Evolutionary conservation across 2,888 invertebrate genomes (phyloP), one percentile per base, ranked within the genome.

Genomic region (Charanyca ferruginea): DNA sequence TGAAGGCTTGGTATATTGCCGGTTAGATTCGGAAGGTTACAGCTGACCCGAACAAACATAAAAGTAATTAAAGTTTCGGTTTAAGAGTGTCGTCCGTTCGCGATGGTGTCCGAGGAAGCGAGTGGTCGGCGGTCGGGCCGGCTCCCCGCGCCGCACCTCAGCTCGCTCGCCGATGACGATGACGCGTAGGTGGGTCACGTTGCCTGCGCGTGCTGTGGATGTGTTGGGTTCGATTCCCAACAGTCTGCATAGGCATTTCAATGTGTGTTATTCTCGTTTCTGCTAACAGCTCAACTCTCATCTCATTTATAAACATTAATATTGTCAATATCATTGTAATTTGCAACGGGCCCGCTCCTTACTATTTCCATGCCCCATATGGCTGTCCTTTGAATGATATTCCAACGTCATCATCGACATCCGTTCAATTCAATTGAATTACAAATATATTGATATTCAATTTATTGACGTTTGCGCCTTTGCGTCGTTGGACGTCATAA

Each of bases 391-490:
- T 73, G 38, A 71, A 72, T 77, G 61, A 66, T 76, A 74, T 70
- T 71, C 57, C 58, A 59, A 48, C 72, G 81, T 86, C 77, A 81
- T 25, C 69, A 20, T 28, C 67, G 41, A 73, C 66, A 83, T 81
- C 81, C 68, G 81, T 57, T 78, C 68, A 51, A 59, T 59, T 52
- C 61, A 20, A 73, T 81, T 83, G 79, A 76, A 71, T 83, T 76
- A 62, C 81, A 81, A 83, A 82, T 80, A 45, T 68, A 66, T 69
- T 62, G 78, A 78, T 65, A 69, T 38, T 61, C 42, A 78, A 77
- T 73, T 68, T 73, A 66, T 73, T n/a, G n/a, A n/a, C n/a, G n/a
- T n/a, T n/a, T 58, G 54, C 32, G 52, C 16, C 38, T 75, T 64
- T 49, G 23, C 4, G 8, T 55, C 16, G 51, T 51, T 38, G 6